Percentiles rank a stretch among this genome's conserved stretches.
Evolutionary conservation across 2,888 invertebrate genomes (phyloP).

Genomic region (Oegoconia quadripuncta): DNA sequence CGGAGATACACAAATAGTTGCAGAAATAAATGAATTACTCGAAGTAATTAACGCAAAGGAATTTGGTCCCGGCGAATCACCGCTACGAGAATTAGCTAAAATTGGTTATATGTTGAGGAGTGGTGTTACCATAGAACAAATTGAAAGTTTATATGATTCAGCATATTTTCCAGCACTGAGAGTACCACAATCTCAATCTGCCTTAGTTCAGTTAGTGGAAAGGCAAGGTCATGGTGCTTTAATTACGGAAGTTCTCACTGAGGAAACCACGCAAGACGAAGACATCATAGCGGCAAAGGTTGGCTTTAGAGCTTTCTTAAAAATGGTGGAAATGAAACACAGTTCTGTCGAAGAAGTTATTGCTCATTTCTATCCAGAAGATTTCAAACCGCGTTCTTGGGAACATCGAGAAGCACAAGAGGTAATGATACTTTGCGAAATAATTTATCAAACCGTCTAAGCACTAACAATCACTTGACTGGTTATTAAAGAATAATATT

Average conservation of each 20-base stretch:
- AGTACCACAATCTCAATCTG: conserved; percentile 90
- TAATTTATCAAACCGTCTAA: too few relatives aligned
- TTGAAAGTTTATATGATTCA: conserved; percentile 87
- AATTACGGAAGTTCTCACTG: conserved; percentile 89
- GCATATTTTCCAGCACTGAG: conserved; percentile 88
- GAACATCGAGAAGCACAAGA: conserved; percentile 84
- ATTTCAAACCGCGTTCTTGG: conserved; percentile 90
- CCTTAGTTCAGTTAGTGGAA: conserved; percentile 90
- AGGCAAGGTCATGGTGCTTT: conserved; percentile 89
- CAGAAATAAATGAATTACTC: conserved; percentile 87
- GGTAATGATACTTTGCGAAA: too few relatives aligned
- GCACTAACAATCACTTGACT: not conserved
- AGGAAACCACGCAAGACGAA: conserved; percentile 89
- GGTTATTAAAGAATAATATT: not conserved
- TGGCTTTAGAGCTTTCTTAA: conserved; percentile 91
- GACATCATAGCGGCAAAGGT: conserved; percentile 87
- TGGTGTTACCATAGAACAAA: conserved; percentile 87
- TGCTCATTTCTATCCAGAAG: conserved; percentile 89
- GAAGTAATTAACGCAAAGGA: conserved; percentile 87
- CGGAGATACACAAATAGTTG: conserved; percentile 78
- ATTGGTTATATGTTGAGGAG: conserved; percentile 88
- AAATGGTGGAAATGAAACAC: conserved; percentile 89
- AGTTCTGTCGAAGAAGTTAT: conserved; percentile 91
- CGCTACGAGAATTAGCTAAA: conserved; percentile 88
- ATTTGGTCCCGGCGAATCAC: conserved; percentile 89